Evolutionary conservation across 2,888 invertebrate species (phyloP), one percentile per base, ranked within the genome.

Genomic region (Morpho helenor): DNA sequence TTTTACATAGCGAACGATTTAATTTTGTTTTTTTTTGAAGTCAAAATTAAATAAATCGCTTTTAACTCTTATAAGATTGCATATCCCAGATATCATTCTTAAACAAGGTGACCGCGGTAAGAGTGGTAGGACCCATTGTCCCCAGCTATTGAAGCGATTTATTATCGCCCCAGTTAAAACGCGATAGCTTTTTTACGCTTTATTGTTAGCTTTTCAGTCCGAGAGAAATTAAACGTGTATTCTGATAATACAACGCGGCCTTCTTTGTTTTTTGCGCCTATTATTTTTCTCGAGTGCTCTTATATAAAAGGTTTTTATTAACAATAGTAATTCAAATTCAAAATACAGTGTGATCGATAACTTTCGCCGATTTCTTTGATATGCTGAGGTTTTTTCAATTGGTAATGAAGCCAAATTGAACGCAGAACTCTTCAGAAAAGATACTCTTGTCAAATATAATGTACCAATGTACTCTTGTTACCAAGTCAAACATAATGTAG

Each of bases 101-200:
- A 2, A 9, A 40, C n/a, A 48, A 48, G 41, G 54, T 31, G 8
- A 48, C 54, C 42, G 45, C 7, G 42, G 54, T 51, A 48, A 55
- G 48, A 56, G 53, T 52, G 50, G 42, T 47, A 56, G 49, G 39
- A 49, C 48, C 50, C 50, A 62, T 62, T 64, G 59, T 63, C 10
- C 44, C 57, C 16, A 44, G 48, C 59, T 51, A 65, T 57, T 44
- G 52, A 60, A 49, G 59, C 57, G 52, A 59, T 64, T 62, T 61
- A 57, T 64, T 62, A 64, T 59, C 60, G 57, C 56, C 52, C 57
- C 52, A 59, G 58, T 63, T 56, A 53, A 56, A 63, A 61, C 56
- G 40, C 62, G 59, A 64, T 62, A 59, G 60, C 59, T 55, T 62
- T 46, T 16, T 57, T 59, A 49, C 22, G 46, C 50, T 56, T 59